phyloP scores from a whole-genome alignment of 1,140 invertebrate species.

The Ceratina australensis region DNA sequence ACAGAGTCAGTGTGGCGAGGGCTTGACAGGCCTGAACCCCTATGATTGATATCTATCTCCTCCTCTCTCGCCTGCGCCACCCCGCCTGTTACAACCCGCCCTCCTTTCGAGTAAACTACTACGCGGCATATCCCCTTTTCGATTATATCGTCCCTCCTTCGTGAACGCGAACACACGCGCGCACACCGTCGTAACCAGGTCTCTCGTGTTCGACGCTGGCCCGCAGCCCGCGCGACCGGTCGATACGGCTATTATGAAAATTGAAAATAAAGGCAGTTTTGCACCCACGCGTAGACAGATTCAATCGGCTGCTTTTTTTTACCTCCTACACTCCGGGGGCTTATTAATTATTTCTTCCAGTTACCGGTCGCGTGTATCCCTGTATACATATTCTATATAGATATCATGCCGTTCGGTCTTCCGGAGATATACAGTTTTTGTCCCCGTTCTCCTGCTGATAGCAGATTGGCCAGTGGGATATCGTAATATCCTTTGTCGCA shows the following conservation, averaged over 20 bases:
- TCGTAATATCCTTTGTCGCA: slow-evolving; percentile 38
- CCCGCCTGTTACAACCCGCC: slow-evolving; percentile 20
- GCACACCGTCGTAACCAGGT: neutral
- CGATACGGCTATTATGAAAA: slow-evolving; percentile 64
- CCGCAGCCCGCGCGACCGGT: slow-evolving; percentile 16
- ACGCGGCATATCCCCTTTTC: slow-evolving; percentile 52
- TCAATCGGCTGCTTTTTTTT: slow-evolving; percentile 18
- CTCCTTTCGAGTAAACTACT: slow-evolving; percentile 29
- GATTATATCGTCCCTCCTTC: slow-evolving; percentile 54
- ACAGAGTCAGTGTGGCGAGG: slow-evolving; percentile 50
- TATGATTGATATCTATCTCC: slow-evolving; percentile 66
- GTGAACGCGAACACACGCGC: neutral
- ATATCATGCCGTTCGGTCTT: neutral
- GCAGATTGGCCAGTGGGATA: slow-evolving; percentile 8
- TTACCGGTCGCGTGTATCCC: slow-evolving; percentile 1
- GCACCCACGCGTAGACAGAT: slow-evolving; percentile 37
- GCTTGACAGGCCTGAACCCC: slow-evolving; percentile 63
- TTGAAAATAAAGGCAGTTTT: slow-evolving; percentile 61
- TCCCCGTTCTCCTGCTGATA: neutral
- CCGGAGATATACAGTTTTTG: slow-evolving; percentile 3
- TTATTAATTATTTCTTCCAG: slow-evolving; percentile 41
- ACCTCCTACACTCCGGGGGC: neutral
- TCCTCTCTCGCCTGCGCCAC: slow-evolving; percentile 29
- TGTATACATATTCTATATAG: neutral
- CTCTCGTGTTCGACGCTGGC: slow-evolving; percentile 25